These are phyloP conservation scores for Spialia ferax DNA, from an alignment of 2,888 invertebrate genomes.

Conservation along the genomic window DNA sequence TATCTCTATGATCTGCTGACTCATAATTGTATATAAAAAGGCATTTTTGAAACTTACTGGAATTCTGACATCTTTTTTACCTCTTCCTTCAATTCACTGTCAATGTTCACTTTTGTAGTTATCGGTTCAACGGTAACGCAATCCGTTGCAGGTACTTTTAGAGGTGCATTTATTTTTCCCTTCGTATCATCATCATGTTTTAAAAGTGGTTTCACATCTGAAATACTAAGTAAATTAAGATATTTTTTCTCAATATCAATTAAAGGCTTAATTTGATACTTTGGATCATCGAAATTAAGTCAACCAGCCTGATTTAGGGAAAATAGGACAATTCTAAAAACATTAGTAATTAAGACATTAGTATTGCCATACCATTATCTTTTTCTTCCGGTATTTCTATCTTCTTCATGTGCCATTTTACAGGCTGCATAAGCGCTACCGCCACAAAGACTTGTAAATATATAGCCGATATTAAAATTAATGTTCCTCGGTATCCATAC, in stretches of 20 bases:
- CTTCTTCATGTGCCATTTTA: constrained; percentile 87
- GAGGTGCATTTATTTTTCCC: constrained; percentile 42
- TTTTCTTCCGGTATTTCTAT: constrained; percentile 51
- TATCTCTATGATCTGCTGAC: too few species aligned
- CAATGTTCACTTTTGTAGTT: constrained; percentile 9
- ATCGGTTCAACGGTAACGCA: neutral
- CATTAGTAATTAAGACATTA: neutral
- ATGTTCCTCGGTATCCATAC: constrained; percentile 89
- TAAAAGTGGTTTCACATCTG: constrained; percentile 57
- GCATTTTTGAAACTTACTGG: constrained; percentile 28
- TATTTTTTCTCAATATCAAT: neutral
- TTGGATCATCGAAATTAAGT: too few species aligned
- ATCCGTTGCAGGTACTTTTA: constrained; percentile 54
- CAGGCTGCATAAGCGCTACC: constrained; percentile 89
- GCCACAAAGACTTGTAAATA: constrained; percentile 88
- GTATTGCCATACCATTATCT: constrained; percentile 49
- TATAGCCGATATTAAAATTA: constrained; percentile 87
- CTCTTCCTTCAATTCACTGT: constrained; percentile 16
- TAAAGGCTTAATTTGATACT: neutral
- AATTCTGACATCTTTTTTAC: constrained; percentile 29
- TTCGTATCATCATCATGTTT: constrained; percentile 46
- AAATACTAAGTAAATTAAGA: neutral
- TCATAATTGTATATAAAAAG: too few species aligned
- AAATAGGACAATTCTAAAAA: too few species aligned
- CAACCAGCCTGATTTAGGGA: too few species aligned